These are phyloP conservation scores for Gyps fulvus DNA, from an alignment of 2,113 vertebrate species.

Conservation along the genomic window DNA sequence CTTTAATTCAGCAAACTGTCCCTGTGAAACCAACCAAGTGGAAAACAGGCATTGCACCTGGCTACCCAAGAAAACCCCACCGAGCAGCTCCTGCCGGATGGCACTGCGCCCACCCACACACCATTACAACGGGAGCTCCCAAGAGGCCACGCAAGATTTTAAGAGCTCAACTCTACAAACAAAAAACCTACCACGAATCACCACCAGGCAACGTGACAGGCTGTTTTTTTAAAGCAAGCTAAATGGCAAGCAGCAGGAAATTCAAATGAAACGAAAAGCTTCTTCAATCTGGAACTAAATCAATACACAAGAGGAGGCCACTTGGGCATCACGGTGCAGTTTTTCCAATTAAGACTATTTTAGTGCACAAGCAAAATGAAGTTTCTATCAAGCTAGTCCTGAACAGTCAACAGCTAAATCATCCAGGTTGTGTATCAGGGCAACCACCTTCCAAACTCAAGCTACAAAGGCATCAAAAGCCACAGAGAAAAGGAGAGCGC, in stretches of 20 bases:
- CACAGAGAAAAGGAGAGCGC: rapidly evolving
- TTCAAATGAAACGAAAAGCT: not conserved
- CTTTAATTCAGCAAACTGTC: not conserved
- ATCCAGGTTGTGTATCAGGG: not conserved
- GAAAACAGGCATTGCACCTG: not conserved
- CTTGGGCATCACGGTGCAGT: rapidly evolving
- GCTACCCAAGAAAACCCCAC: not conserved
- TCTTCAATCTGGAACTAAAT: not conserved
- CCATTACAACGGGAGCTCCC: not conserved
- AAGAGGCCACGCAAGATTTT: not conserved
- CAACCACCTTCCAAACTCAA: not conserved
- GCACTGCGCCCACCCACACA: not conserved
- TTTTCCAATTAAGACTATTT: not conserved
- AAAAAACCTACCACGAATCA: not conserved
- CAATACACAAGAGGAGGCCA: not conserved
- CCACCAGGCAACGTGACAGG: not conserved
- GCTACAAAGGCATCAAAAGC: not conserved
- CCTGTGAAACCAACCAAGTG: not conserved
- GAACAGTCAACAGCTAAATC: not conserved
- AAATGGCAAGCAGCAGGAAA: not conserved
- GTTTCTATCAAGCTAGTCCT: not conserved
- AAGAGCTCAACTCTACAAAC: not conserved
- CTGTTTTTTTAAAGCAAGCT: not conserved
- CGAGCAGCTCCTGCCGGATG: not conserved
- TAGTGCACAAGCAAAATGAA: not conserved